Base-by-base conservation (phyloP, 2,888 invertebrate genomes). In the Zootermopsis nevadensis region DNA sequence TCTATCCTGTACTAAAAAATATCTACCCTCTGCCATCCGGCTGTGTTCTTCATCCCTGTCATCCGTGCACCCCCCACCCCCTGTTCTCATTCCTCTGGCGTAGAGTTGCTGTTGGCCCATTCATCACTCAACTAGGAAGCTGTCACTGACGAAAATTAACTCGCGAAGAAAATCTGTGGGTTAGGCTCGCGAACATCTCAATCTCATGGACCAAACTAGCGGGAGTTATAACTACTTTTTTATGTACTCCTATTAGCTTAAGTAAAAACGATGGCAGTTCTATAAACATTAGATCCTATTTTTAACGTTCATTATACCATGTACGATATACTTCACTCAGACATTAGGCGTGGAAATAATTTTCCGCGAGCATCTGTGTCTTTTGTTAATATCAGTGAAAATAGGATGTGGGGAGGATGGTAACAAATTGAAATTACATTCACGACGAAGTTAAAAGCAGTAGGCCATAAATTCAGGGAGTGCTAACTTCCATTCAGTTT, bases 121-220 rank as follows among this genome's bases (percentile, higher is more conserved):
- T 83, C 85, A 85, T 85, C 85, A 85, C 85, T 84, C 85, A 80
- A 66, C 66, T 42, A 35, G 85, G 48, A 77, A 80, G 82, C 85
- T 85, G 85, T 85, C 85, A 85, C 85, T 83, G 85, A 83, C 82
- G 85, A 80, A 85, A 85, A 85, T 85, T 85, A 85, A 82, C 82
- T 81, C 79, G 38, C 79, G 30, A 79, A 79, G 79, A 79, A 79
- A 79, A 79, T 79, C 79, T 79, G 79, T 79, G 66, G 74, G 66
- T 66, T 66, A 66, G 55, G 19, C 79, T 27, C 55, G 31, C 31
- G 30, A 30, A 19, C 53, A 55, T 77, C 77, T 77, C 77, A 77
- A 77, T 77, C 55, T 55, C 77, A 55, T 66, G 79, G 79, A 79
- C 79, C 79, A 33, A 24, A 38, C 74, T 38, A 38, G 55, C 31